These are phyloP conservation scores for Discoglossus pictus DNA, from an alignment of 2,797 vertebrate genomes.

Conservation along the genomic window DNA sequence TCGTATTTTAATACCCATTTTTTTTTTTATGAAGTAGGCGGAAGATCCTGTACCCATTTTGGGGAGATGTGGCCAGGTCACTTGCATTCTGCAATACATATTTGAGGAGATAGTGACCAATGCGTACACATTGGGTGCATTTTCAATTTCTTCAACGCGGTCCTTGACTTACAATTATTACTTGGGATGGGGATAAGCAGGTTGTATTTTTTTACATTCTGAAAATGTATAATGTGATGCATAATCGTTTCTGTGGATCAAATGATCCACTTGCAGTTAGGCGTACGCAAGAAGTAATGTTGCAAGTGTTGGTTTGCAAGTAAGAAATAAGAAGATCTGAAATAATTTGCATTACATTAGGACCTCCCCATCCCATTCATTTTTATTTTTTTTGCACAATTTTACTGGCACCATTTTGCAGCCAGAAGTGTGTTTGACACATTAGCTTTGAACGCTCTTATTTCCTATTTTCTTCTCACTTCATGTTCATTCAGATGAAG, in stretches of 20 bases:
- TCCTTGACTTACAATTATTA: too few relatives aligned
- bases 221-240: too few relatives aligned
- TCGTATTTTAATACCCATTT: too few relatives aligned
- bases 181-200: too few relatives aligned
- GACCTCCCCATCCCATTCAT: not conserved
- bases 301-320: not conserved
- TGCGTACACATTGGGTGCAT: not conserved
- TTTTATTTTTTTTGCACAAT: too few relatives aligned
- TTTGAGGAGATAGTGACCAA: slow-evolving; percentile 1
- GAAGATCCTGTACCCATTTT: too few relatives aligned
- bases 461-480: not conserved
- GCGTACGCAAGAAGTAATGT: too few relatives aligned
- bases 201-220: too few relatives aligned
- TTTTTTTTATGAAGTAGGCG: too few relatives aligned
- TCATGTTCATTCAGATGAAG: not conserved
- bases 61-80: slow-evolving; percentile 6
- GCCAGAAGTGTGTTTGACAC: not conserved
- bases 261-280: too few relatives aligned
- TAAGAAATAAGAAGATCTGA: not conserved
- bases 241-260: too few relatives aligned
- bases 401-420: not conserved
- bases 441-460: not conserved
- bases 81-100: slow-evolving; percentile 11
- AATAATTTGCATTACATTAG: not conserved
- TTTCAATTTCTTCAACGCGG: not conserved